Evolutionary conservation across 2,888 invertebrate genomes (phyloP), one percentile per base, ranked within the genome.

Genomic region (Lobophora halterata): DNA sequence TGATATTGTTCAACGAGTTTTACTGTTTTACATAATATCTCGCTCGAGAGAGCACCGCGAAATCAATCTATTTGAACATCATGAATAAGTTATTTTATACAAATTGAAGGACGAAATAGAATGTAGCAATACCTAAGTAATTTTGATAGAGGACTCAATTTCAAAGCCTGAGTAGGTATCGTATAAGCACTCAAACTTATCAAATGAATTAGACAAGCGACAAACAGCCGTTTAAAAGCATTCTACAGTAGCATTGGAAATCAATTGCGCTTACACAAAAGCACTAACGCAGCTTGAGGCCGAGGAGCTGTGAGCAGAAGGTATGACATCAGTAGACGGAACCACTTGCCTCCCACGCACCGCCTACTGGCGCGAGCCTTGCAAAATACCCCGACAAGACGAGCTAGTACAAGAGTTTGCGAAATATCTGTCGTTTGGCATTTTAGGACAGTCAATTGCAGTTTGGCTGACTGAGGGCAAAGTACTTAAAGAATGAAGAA

Each of bases 301-400:
- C 61, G 42, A 55, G 33, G 13, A 33, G 36, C 32, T 28, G 24
- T 32, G 37, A 34, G n/a, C n/a, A n/a, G n/a, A n/a, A n/a, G 48
- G 62, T 73, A 78, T 86, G 86, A 86, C 82, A 82, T 83, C 83
- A 83, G 71, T 63, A 74, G 69, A 73, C 77, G 78, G 78, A 83
- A 81, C 78, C 67, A 60, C 66, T 61, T 43, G 48, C 60, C 74
- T 58, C 85, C 85, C 80, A 83, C 85, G 52, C 49, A 50, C 65
- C 77, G 58, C 86, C 86, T 65, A 82, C 85, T 38, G 33, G 25
- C 41, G 32, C 49, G 64, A 79, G 73, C 79, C 83, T 83, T 85
- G 80, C 79, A 68, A 76, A 72, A n/a, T n/a, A 77, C 74, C 74
- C 67, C 67, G 64, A 52, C 51, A 50, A 45, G 30, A 38, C 44